Evolutionary conservation across 2,797 vertebrate genomes (phyloP), one percentile per base, ranked within the genome.

Genomic region (Notolepis coatsorum): DNA sequence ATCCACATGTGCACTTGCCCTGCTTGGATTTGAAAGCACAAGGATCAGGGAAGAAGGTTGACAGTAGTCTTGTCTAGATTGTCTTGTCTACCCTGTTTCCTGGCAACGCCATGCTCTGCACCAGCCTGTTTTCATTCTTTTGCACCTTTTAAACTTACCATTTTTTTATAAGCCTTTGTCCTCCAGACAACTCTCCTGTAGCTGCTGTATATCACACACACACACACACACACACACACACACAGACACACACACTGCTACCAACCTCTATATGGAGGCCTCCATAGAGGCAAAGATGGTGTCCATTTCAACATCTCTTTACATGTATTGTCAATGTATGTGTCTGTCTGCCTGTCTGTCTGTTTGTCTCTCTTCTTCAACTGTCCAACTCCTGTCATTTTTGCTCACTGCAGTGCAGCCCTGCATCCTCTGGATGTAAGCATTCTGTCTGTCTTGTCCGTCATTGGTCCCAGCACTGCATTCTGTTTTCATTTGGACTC

Each of bases 381-480:
- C 77, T 75, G 79, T 85, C 80, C 75, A 71, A 80, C 70, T 65
- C 47, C 12, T 12, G 18, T 21, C 9, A 9, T n/a, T n/a, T n/a
- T 80, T 23, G 75, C 77, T 84, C 75, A 77, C 74, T 86, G 84
- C 80, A 73, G 87, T 79, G 71, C 80, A 77, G 73, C 81, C 77
- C 53, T 68, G 79, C 84, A 87, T 84, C 81, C 73, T 80, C 45
- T 71, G 81, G 84, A 85, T 88, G 85, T 83, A 88, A 87, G 80
- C 86, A 85, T 82, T 77, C 74, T 81, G 72, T 39, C 25, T 28
- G 35, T 85, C 75, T 5, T 78, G 71, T 75, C 71, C 37, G 49
- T 41, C 30, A 20, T 10, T 15, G 4, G 37, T 23, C 30, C 7
- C 27, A 13, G 41, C 33, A 63, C 72, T 66, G 71, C 54, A 38